Conservation (phyloP, 2,888 invertebrate genomes). For the Chesias legatella region DNA sequence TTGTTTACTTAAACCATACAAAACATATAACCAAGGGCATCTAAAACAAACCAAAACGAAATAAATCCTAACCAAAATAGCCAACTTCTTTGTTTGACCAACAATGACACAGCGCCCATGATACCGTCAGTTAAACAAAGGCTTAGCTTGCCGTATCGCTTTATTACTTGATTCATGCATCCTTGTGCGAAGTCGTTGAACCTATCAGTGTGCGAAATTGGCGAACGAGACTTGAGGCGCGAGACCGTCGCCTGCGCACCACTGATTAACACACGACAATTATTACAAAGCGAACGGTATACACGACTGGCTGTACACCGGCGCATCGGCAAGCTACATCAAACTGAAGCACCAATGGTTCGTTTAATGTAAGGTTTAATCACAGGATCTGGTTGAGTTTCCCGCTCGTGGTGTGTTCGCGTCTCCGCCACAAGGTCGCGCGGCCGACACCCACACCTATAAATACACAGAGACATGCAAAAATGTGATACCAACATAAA, state of each 20-base stretch:
- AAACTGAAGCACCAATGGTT: constrained; percentile 31
- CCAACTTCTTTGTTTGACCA: constrained; percentile 22
- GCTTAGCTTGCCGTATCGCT: constrained; percentile 51
- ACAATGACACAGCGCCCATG: constrained; percentile 37
- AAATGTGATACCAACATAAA: constrained; percentile 63
- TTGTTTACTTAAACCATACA: no score
- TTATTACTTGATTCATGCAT: constrained; percentile 51
- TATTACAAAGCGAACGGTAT: constrained; percentile 16
- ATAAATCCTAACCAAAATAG: constrained; percentile 13
- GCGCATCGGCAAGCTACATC: background rate
- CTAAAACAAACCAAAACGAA: background rate
- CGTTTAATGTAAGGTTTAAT: constrained; percentile 7
- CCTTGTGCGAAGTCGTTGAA: constrained; percentile 67
- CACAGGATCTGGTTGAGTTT: constrained; percentile 30
- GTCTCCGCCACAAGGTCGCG: constrained; percentile 74
- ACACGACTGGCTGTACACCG: constrained; percentile 30
- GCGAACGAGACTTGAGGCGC: constrained; percentile 61
- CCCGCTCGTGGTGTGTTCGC: constrained; percentile 39
- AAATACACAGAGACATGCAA: constrained; percentile 75
- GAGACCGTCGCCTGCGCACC: constrained; percentile 47
- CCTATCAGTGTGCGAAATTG: constrained; percentile 76
- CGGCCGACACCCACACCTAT: constrained; percentile 69
- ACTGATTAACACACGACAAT: constrained; percentile 3
- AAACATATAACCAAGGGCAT: background rate
- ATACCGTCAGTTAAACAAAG: constrained; percentile 35